Evolutionary conservation across 2,113 vertebrate species (phyloP), one percentile per base, ranked within the genome.

Genomic region (Chiloscyllium plagiosum): DNA sequence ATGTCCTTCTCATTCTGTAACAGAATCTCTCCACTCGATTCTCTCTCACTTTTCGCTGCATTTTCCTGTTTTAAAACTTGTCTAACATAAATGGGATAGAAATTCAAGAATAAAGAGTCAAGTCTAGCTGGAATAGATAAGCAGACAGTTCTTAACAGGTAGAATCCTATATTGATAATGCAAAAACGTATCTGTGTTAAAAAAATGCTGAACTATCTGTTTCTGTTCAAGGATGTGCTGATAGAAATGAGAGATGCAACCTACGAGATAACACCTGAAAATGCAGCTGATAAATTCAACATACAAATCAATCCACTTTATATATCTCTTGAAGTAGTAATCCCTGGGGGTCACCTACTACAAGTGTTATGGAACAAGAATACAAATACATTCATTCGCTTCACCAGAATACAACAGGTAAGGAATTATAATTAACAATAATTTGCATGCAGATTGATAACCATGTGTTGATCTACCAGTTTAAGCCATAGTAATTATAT

Each of bases 321-420:
- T 52, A 20, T 87, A 50, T 87, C 85, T 8, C 24, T 87, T 8
- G 47, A 87, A 26, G 24, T 50, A 22, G 12, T 52, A 13, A 50
- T 87, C 47, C 85, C 85, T 87, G 85, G 85, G 7, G 85, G 47
- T 87, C 47, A 87, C 47, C 85, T 47, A 24, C 47, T 87, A 52
- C 85, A 87, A 10, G 24, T 87, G 22, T 52, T 87, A 52, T 87
- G 85, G 85, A 87, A 87, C 20, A 87, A 87, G 47, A 87, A 87
- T 26, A 87, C 85, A 87, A 87, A 87, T 8, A 52, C 85, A 3
- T 87, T 87, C 85, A 87, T 87, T 50, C 47, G 85, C 24, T 87
- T 87, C 47, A 87, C 47, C 85, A 87, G 85, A 29, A 87, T 87
- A 47, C 85, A 87, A 10, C 85, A 87, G 85, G 85, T 87, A 87